Percentiles rank a stretch among this genome's conserved stretches.
Conservation (phyloP, 1,140 invertebrate genomes). For the Drosophila willistoni region DNA sequence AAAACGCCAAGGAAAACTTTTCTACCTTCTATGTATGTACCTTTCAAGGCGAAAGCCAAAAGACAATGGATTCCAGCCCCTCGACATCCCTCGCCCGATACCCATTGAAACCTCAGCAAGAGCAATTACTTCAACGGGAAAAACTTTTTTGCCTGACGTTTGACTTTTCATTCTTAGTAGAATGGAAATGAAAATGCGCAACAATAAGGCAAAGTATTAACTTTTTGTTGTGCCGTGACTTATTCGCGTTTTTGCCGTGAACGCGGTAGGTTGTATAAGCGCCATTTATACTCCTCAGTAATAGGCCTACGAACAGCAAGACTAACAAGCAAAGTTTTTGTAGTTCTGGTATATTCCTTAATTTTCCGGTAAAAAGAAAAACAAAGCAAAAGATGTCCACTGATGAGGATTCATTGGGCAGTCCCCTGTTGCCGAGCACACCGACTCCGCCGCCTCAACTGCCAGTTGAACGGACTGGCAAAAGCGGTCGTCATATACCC, state of each 20-base stretch:
- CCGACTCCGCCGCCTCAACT: neutral
- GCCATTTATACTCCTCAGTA: too few species aligned
- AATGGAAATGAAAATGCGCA: conserved; percentile 60
- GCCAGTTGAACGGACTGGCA: conserved; percentile 39
- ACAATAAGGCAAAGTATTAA: conserved; percentile 53
- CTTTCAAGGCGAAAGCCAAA: conserved; percentile 57
- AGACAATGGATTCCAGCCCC: conserved; percentile 33
- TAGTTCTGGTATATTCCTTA: conserved; percentile 38
- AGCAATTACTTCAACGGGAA: conserved; percentile 55
- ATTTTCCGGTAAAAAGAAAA: conserved; percentile 72
- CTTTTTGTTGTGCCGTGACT: conserved; percentile 65
- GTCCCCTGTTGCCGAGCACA: conserved; percentile 31
- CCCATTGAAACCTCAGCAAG: conserved; percentile 13
- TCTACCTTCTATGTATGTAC: conserved; percentile 3
- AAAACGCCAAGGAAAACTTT: conserved; percentile 52
- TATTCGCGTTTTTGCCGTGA: conserved; percentile 68
- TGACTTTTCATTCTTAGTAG: conserved; percentile 49
- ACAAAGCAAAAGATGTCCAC: conserved; percentile 53
- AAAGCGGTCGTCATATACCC: conserved; percentile 23
- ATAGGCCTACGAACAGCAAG: too few species aligned
- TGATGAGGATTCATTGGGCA: conserved; percentile 64
- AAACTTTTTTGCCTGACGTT: conserved; percentile 68
- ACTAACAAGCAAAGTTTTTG: conserved; percentile 57
- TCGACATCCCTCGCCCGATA: neutral
- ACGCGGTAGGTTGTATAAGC: conserved; percentile 56